A percentile compares a stretch with the other conserved stretches of the same genome.
Conservation (phyloP, 2,888 invertebrate species). For the Thelaira solivaga region DNA sequence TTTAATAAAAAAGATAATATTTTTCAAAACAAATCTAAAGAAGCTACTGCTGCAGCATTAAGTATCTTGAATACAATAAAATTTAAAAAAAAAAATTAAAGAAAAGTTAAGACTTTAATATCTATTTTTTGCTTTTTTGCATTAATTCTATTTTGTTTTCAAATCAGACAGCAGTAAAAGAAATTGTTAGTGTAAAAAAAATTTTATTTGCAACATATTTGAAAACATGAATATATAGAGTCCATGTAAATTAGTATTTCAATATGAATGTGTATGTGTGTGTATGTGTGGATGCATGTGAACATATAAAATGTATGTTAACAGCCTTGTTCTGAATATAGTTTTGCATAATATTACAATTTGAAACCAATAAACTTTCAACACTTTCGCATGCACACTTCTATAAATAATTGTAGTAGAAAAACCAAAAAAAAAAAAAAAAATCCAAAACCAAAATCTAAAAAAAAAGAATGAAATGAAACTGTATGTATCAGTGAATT, state of each 20-base stretch:
- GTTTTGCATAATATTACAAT: constrained; percentile 44
- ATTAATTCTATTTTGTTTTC: too few relatives aligned
- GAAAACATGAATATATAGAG: not conserved
- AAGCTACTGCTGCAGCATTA: too few relatives aligned
- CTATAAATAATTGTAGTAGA: constrained; percentile 18
- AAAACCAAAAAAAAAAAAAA: constrained; percentile 6
- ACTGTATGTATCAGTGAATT: constrained; percentile 22
- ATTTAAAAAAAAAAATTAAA: too few relatives aligned
- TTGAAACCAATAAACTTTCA: constrained; percentile 34
- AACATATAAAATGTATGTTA: not conserved
- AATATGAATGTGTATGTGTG: not conserved
- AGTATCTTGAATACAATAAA: too few relatives aligned
- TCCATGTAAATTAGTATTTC: not conserved
- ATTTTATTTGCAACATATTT: not conserved
- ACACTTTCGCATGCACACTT: constrained; percentile 15
- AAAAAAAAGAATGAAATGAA: constrained; percentile 9
- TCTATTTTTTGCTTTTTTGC: too few relatives aligned
- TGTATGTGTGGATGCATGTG: not conserved
- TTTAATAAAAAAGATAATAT: too few relatives aligned
- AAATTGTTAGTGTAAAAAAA: too few relatives aligned
- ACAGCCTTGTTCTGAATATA: constrained; percentile 20
- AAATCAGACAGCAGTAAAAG: too few relatives aligned
- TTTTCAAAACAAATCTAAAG: too few relatives aligned
- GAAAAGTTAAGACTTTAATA: too few relatives aligned
- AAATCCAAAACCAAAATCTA: not conserved